phyloP scores from a whole-genome alignment of 2,113 vertebrate genomes.

The Abramis brama region DNA sequence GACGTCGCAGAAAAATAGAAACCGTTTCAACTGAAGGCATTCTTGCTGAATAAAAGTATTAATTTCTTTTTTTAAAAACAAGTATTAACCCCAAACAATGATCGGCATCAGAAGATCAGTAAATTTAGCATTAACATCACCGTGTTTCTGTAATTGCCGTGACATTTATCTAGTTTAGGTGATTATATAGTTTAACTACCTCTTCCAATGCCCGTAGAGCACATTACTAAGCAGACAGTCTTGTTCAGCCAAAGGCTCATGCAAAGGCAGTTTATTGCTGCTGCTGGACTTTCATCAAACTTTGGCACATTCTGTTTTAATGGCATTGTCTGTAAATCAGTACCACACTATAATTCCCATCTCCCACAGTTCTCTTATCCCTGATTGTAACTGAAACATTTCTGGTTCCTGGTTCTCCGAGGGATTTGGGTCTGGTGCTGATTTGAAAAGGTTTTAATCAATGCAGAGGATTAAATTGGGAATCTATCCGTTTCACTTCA shows the following conservation, averaged over 20 bases:
- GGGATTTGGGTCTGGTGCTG: slow-evolving; percentile 12
- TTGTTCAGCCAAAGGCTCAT: not conserved
- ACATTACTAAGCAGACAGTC: not conserved
- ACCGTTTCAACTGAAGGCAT: not conserved
- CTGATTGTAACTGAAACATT: slow-evolving; percentile 28
- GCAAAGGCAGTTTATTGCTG: not conserved
- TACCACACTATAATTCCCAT: slow-evolving; percentile 19
- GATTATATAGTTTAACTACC: not conserved
- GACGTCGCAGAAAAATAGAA: too few relatives aligned
- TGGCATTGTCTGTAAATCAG: slow-evolving; percentile 17
- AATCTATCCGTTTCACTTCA: slow-evolving; percentile 33
- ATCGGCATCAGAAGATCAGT: too few relatives aligned
- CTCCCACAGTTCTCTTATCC: slow-evolving; percentile 2
- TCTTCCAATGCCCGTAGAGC: not conserved
- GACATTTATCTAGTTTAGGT: slow-evolving; percentile 17
- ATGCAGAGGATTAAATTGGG: slow-evolving; percentile 25
- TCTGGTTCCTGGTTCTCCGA: not conserved
- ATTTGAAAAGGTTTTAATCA: slow-evolving; percentile 35
- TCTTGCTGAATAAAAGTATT: too few relatives aligned
- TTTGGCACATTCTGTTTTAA: not conserved
- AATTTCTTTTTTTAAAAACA: not conserved
- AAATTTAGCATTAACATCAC: too few relatives aligned
- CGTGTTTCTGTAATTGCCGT: not conserved
- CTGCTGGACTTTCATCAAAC: slow-evolving; percentile 2
- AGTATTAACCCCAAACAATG: not conserved